Base-by-base conservation (phyloP, 2,888 invertebrate species). In the Orthosia gothica region DNA sequence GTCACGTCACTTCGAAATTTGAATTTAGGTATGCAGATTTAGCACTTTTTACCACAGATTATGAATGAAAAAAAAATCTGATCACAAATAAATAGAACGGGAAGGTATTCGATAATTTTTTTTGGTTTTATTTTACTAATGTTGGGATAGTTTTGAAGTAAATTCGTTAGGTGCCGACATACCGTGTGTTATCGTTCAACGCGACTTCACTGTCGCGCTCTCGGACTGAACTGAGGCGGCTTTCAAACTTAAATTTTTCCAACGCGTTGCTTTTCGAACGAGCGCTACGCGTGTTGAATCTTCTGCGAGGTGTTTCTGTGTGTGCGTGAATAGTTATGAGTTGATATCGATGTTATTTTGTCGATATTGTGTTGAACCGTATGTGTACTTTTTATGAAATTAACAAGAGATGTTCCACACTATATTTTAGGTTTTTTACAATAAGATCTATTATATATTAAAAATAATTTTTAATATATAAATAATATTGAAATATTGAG, bases 201-300 rank as follows among this genome's bases (percentile, higher is more conserved):
- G 89, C 94, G 92, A 90, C 93, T 88, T 71, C 80, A 84, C 89
- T 82, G 87, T 77, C 89, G 91, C 93, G 91, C 89, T 91, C 91
- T 91, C 87, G 90, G 90, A 92, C 94, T 94, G 92, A 91, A 89
- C 88, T 87, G 88, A 88, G 88, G 70, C 88, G 89, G 80, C 88
- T 92, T 92, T 90, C 88, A 89, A 91, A 91, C 89, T 92, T 92
- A 90, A 91, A 92, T 92, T 93, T 88, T 93, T 93, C 92, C 92
- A 83, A 90, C 90, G 92, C 91, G 87, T 92, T 87, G 91, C 90
- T 92, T 92, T 92, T 85, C 90, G 91, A 92, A 90, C 89, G 79
- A 84, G 87, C 75, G 78, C 61, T 64, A 81, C 82, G 76, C 79
- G 61, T 63, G 62, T 85, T 79, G 87, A 79, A 87, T 87, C 81